These are phyloP conservation scores for Apantesis nais DNA, from an alignment of 2,888 invertebrate genomes.

Conservation along the genomic window DNA sequence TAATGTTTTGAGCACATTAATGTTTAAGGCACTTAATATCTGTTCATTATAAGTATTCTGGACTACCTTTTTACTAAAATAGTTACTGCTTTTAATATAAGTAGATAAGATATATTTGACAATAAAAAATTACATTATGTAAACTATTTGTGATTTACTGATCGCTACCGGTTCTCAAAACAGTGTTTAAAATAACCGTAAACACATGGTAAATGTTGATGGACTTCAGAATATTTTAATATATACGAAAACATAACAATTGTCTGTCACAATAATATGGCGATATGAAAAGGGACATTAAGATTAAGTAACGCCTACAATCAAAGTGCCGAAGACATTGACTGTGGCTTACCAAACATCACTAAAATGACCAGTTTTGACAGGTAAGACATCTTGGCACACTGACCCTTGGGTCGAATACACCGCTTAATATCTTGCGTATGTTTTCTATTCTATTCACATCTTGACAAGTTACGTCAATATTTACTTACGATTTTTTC, in stretches of 20 bases:
- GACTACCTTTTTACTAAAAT: background rate
- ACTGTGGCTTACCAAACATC: slow-evolving; percentile 21
- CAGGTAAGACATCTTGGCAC: slow-evolving; percentile 57
- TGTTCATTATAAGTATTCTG: background rate
- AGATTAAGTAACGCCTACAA: slow-evolving; percentile 33
- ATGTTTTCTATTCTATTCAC: slow-evolving; percentile 64
- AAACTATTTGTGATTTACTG: slow-evolving; percentile 1
- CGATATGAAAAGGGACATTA: slow-evolving; percentile 31
- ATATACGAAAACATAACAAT: slow-evolving; percentile 13
- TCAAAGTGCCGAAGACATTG: slow-evolving; percentile 24
- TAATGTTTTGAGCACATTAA: background rate
- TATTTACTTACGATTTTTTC: slow-evolving; percentile 67
- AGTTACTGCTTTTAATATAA: background rate
- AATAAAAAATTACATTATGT: slow-evolving; percentile 5
- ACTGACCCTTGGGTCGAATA: slow-evolving; percentile 69
- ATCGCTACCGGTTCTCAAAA: slow-evolving; percentile 25
- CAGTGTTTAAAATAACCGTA: slow-evolving; percentile 16
- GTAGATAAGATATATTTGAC: background rate
- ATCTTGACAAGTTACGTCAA: slow-evolving; percentile 65
- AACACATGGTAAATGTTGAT: slow-evolving; percentile 22
- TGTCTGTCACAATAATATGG: slow-evolving; percentile 19
- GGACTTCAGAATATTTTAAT: slow-evolving; percentile 27
- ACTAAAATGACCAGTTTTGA: slow-evolving; percentile 37
- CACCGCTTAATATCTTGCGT: slow-evolving; percentile 45
- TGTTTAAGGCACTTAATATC: background rate